Evolutionary conservation across 2,113 vertebrate genomes (phyloP), one percentile per base, ranked within the genome.

Genomic region (Theristicus caerulescens): DNA sequence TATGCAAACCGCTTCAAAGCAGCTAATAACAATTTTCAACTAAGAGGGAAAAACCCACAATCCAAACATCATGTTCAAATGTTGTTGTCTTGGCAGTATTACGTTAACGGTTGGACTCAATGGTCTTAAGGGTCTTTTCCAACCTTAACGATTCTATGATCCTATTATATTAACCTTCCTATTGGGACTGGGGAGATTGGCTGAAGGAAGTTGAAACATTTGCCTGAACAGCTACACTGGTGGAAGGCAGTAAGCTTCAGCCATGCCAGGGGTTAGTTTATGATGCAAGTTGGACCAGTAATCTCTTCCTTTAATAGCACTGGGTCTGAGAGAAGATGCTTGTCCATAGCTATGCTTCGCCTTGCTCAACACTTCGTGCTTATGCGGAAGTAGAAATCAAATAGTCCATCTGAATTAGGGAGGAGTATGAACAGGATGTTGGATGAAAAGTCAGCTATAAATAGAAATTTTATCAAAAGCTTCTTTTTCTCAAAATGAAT

Each of bases 41-140:
- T 16, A 44, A 1, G 2, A 16, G 19, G 7, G 4, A 12, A n/a
- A 34, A n/a, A 2, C 4, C 13, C 64, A n/a, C 40, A 86, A 18
- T 79, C 27, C 36, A 61, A 46, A 62, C 32, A 29, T 72, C 18
- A 3, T 20, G 36, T 89, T 84, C 44, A n/a, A 20, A 71, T 46
- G 52, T 64, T 83, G 20, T 24, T 88, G 38, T 38, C 38, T 38
- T 38, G 38, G 38, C 38, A 38, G 38, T 38, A 38, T 38, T 38
- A 38, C 8, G 38, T 38, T 38, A 38, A 38, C 38, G 38, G 38
- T 38, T 38, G 38, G 38, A 38, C 38, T 38, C 38, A n/a, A n/a
- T 38, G 38, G 9, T 38, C 38, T 38, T 38, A 38, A 38, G 38
- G 38, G 38, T 38, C 38, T 38, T 38, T 38, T 38, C 38, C 38